phyloP scores from a whole-genome alignment of 2,797 vertebrate genomes.

The Syngnathus acus region DNA sequence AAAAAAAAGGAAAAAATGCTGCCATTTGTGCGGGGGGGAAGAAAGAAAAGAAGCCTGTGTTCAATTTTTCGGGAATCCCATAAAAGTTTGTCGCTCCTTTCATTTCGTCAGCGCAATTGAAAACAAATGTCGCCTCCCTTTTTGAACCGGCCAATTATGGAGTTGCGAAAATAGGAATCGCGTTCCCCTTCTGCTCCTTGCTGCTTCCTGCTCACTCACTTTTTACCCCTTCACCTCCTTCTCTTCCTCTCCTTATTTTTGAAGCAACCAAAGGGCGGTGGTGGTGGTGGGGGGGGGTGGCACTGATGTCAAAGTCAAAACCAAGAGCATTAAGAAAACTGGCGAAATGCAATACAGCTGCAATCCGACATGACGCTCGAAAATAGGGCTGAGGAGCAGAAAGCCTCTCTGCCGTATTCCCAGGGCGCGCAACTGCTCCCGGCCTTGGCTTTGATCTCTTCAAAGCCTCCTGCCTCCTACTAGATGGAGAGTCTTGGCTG shows the following conservation, averaged over 20 bases:
- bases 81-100: slow-evolving; percentile 92
- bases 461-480: slow-evolving; percentile 99
- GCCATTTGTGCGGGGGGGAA: slow-evolving; percentile 77
- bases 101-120: slow-evolving; percentile 85
- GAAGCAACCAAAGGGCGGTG: slow-evolving; percentile 66
- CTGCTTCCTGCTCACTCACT: slow-evolving; percentile 30
- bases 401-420: slow-evolving; percentile 92
- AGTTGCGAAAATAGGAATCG: slow-evolving; percentile 95
- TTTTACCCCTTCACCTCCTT: slow-evolving; percentile 31
- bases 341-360: slow-evolving; percentile 98
- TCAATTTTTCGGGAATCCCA: slow-evolving; percentile 91
- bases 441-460: slow-evolving; percentile 99
- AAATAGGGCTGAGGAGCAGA: slow-evolving; percentile 96
- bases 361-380: slow-evolving; percentile 97
- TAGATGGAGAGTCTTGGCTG: slow-evolving; percentile 99
- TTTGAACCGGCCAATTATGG: slow-evolving; percentile 91
- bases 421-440: slow-evolving; percentile 98
- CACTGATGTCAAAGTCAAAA: slow-evolving; percentile 98
- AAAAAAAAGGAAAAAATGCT: slow-evolving; percentile 89
- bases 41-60: slow-evolving; percentile 76
- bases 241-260: slow-evolving; percentile 63
- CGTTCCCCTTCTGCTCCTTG: slow-evolving; percentile 22
- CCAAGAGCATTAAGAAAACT: slow-evolving; percentile 97
- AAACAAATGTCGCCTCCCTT: slow-evolving; percentile 91
- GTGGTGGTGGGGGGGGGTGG: slow-evolving; percentile 53